phyloP scores from a whole-genome alignment of 2,113 vertebrate species.

The Nesospiza acunhae region DNA sequence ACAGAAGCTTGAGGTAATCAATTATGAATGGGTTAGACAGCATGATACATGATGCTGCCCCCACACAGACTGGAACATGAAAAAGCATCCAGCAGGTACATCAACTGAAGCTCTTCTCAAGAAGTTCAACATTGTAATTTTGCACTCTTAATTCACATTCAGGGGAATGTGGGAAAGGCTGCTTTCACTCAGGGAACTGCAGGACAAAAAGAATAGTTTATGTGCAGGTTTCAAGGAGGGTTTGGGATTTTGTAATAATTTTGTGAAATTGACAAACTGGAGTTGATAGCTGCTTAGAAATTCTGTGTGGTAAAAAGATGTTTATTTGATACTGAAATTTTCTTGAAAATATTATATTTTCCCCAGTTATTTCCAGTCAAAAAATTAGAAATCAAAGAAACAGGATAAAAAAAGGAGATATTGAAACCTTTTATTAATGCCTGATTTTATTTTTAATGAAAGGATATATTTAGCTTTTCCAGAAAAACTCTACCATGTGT shows the following conservation, averaged over 20 bases:
- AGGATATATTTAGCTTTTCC: background rate
- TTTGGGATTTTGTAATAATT: background rate
- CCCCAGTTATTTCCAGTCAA: background rate
- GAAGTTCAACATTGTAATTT: background rate
- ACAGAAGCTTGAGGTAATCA: background rate
- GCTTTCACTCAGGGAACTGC: background rate
- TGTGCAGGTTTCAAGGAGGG: background rate
- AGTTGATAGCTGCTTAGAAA: background rate
- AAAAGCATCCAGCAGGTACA: background rate
- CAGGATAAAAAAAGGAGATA: background rate
- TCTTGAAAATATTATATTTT: background rate
- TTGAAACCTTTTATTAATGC: background rate
- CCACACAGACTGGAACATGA: background rate
- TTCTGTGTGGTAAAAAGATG: background rate
- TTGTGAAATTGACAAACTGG: background rate
- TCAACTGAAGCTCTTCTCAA: background rate
- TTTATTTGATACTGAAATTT: background rate
- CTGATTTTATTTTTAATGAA: background rate
- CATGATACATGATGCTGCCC: background rate
- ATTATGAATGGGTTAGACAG: background rate
- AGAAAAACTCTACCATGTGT: background rate
- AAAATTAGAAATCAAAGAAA: background rate
- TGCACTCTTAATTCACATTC: background rate
- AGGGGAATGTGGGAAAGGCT: background rate
- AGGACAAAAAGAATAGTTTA: background rate